Evolutionary conservation across 2,113 vertebrate genomes (phyloP).

Genomic region (Rana temporaria): DNA sequence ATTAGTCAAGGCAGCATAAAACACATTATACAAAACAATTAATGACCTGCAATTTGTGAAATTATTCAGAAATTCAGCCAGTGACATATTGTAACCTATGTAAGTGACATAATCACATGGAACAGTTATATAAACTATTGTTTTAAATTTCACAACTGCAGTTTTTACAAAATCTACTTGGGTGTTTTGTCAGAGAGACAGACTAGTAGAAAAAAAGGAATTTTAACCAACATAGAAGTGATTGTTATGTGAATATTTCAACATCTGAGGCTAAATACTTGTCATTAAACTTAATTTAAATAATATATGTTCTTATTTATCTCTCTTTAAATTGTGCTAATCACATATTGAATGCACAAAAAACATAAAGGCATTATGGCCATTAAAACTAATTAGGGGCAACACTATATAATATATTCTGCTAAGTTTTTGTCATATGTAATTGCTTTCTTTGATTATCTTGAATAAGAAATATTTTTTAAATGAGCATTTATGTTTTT

Average conservation of each 20-base stretch:
- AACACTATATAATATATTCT: background rate
- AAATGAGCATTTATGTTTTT: too few relatives aligned
- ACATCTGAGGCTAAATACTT: constrained; percentile 25
- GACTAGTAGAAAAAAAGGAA: background rate
- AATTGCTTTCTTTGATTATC: constrained; percentile 31
- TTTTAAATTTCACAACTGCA: background rate
- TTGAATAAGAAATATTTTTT: background rate
- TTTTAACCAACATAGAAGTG: background rate
- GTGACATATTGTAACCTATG: background rate
- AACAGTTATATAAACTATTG: too few relatives aligned
- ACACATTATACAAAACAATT: background rate
- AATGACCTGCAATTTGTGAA: background rate
- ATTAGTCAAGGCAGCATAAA: too few relatives aligned
- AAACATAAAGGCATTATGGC: constrained; percentile 39
- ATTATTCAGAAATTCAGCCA: background rate
- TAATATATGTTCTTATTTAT: constrained; percentile 36
- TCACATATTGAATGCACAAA: constrained; percentile 15
- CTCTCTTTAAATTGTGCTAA: constrained; percentile 41
- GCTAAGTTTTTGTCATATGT: constrained; percentile 3
- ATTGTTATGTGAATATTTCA: constrained; percentile 11
- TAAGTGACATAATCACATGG: background rate
- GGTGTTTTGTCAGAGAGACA: background rate
- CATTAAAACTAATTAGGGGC: constrained; percentile 41
- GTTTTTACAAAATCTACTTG: background rate
- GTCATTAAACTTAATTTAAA: constrained; percentile 34